These are phyloP conservation scores for Brachyistius frenatus DNA, from an alignment of 2,113 vertebrate species.

Conservation along the genomic window DNA sequence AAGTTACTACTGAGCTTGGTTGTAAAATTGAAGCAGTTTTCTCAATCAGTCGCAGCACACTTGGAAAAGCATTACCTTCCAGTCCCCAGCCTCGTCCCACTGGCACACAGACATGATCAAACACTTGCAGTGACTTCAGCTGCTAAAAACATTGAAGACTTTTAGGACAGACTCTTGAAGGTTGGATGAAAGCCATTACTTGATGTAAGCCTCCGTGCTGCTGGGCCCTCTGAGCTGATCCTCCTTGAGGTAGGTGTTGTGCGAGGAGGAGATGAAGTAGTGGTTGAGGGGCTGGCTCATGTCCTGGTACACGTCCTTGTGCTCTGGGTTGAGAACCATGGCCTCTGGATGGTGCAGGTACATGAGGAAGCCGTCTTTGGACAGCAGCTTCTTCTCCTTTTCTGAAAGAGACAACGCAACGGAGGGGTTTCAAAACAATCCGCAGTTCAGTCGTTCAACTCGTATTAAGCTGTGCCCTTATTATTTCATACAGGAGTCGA, in stretches of 20 bases:
- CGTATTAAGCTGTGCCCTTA: too few relatives aligned
- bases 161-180: neutral
- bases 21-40: too few relatives aligned
- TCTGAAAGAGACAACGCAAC: slow-evolving; percentile 76
- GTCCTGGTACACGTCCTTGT: slow-evolving; percentile 91
- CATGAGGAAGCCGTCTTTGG: slow-evolving; percentile 96
- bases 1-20: too few relatives aligned
- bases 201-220: slow-evolving; percentile 95
- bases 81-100: neutral
- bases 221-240: slow-evolving; percentile 96
- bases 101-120: neutral
- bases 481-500: too few relatives aligned
- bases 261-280: slow-evolving; percentile 97
- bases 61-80: slow-evolving; percentile 3
- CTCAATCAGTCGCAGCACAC: too few relatives aligned
- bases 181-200: slow-evolving; percentile 76
- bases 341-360: slow-evolving; percentile 89
- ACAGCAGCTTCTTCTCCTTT: slow-evolving; percentile 89
- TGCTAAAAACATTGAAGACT: neutral
- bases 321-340: slow-evolving; percentile 85
- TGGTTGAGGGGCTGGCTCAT: slow-evolving; percentile 94
- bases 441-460: neutral
- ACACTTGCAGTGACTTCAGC: neutral
- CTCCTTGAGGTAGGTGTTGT: slow-evolving; percentile 96
- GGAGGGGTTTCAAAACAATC: neutral